Base-by-base conservation (phyloP, 2,888 invertebrate genomes). In the Spisula solida region DNA sequence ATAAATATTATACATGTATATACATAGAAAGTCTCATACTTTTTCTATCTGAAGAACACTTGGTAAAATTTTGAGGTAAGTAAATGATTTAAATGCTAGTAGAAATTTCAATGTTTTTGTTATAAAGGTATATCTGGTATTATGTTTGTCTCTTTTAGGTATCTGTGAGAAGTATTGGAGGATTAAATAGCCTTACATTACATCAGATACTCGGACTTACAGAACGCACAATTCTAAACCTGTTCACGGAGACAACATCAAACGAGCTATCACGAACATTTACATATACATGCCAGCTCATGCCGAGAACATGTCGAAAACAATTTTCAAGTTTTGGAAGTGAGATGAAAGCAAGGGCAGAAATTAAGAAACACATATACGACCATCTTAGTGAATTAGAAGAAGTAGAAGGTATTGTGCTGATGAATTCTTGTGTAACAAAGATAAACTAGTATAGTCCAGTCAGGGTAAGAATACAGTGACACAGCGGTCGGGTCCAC, bases 271-370 rank as follows among this genome's bases (percentile, higher is more conserved):
- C 97, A 81, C 95, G 97, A 88, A 97, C 97, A 90, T 97, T 97
- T 95, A 97, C 97, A 25, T 97, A 97, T 91, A 96, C 96, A 0
- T 97, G 97, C 93, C 96, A 96, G 51, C 95, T 97, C 87, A 96
- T 97, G 82, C 97, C 97, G 18, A 97, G 96, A 41, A 94, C 95
- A 82, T 97, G 97, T 90, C 94, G 96, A 31, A 96, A 97, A 90
- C 96, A 96, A 51, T 97, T 97, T 93, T 97, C 97, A 25, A 97
- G 97, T 94, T 97, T 97, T 96, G 97, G 97, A 1, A 97, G 97
- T 93, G 97, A 97, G 94, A 96, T 96, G 78, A 97, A 96, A 93
- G 97, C 97, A 0, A 96, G 97, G 91, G 95, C 96, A 91, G 97
- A 97, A 48, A 97, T 97, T 94, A 97, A 97, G 93, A 95, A 96